Conservation (phyloP, 2,797 vertebrate species). For the Tangara arthus region DNA sequence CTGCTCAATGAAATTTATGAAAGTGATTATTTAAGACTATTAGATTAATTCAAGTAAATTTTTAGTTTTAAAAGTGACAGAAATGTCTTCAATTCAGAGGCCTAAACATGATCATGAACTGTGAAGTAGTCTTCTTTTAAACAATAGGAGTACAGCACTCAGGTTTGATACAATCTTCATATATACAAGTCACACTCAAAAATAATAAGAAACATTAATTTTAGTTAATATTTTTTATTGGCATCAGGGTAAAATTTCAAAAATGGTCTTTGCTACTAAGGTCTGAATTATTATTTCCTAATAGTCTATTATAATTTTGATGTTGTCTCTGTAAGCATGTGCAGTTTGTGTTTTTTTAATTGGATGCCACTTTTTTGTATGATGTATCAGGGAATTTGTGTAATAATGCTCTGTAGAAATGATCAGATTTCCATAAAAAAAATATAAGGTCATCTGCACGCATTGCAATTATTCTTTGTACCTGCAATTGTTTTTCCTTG, state of each 20-base stretch:
- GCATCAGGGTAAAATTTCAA: neutral
- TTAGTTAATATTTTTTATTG: neutral
- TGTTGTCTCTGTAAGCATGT: neutral
- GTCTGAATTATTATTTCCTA: neutral
- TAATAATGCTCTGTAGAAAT: neutral
- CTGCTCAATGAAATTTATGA: neutral
- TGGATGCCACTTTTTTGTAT: neutral
- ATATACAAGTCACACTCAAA: neutral
- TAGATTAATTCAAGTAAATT: neutral
- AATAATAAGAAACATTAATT: neutral
- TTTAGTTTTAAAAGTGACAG: neutral
- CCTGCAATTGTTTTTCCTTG: neutral
- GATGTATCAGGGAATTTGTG: neutral
- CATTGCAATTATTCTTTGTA: neutral
- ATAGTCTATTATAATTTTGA: neutral
- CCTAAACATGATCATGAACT: neutral
- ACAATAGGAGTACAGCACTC: neutral
- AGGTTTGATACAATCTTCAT: neutral
- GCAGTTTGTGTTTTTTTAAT: neutral
- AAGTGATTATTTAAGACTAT: neutral
- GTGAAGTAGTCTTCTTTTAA: neutral
- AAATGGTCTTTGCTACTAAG: neutral
- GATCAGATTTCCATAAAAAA: neutral
- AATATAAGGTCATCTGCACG: neutral
- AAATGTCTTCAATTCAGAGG: neutral